Percentiles rank a stretch among this genome's conserved stretches.
Evolutionary conservation across 1,140 invertebrate genomes (phyloP).

Genomic region (Orius laevigatus): DNA sequence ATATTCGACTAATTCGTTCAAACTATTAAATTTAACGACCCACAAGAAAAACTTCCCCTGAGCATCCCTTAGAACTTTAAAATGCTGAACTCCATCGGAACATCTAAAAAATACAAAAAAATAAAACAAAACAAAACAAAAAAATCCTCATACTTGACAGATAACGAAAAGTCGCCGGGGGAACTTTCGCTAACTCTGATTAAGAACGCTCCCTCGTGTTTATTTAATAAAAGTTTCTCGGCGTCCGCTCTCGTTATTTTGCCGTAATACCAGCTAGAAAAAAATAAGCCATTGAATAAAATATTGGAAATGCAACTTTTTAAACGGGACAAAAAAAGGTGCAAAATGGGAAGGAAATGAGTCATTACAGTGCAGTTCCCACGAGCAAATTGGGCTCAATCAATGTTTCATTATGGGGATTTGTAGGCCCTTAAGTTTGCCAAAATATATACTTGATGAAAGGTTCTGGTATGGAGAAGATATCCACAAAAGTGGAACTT

Average conservation of each 20-base stretch:
- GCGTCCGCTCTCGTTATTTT: constrained; percentile 92
- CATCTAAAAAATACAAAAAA: constrained; percentile 44
- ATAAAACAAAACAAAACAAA: constrained; percentile 14
- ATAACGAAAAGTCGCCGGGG: constrained; percentile 96
- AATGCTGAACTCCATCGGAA: constrained; percentile 94
- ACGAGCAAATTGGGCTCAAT: too few relatives aligned
- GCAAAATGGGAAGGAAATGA: too few relatives aligned
- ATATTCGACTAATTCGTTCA: constrained; percentile 98
- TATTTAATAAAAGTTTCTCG: constrained; percentile 83
- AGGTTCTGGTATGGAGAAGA: too few relatives aligned
- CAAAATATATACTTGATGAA: too few relatives aligned
- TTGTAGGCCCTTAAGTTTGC: too few relatives aligned
- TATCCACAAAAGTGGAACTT: too few relatives aligned
- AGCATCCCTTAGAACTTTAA: constrained; percentile 92
- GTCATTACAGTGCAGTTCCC: too few relatives aligned
- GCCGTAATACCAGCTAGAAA: constrained; percentile 88
- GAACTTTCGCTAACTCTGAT: constrained; percentile 97
- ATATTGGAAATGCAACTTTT: too few relatives aligned
- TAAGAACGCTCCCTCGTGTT: constrained; percentile 95
- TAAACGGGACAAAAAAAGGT: too few relatives aligned
- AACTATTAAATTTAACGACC: constrained; percentile 97
- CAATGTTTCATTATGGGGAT: too few relatives aligned
- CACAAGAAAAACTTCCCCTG: constrained; percentile 98
- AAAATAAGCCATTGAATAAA: too few relatives aligned
- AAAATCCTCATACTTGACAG: constrained; percentile 71